Evolutionary conservation across 2,888 invertebrate genomes (phyloP).

Genomic region (Corythucha ciliata): DNA sequence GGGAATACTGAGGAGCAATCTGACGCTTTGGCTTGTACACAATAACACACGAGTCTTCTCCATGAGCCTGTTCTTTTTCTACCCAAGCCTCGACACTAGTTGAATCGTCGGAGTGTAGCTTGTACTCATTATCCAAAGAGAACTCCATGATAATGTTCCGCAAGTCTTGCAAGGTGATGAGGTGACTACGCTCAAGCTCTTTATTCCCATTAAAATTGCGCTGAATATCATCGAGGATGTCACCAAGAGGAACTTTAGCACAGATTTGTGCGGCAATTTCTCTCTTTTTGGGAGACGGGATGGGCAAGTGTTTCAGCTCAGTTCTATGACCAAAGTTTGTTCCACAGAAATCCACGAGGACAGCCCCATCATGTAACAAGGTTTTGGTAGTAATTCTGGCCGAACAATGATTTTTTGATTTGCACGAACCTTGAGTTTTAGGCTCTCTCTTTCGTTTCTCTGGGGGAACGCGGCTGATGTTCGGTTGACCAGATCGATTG

Average conservation of each 20-base stretch:
- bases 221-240: not conserved
- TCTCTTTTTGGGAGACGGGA: constrained; percentile 6
- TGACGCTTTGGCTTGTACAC: constrained; percentile 6
- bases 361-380: too few species aligned
- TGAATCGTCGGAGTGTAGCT: constrained; percentile 2
- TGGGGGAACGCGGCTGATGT: too few species aligned
- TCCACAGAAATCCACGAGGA: not conserved
- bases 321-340: constrained; percentile 13
- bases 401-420: too few species aligned
- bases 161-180: constrained; percentile 7
- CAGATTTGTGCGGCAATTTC: constrained; percentile 8
- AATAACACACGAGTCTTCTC: constrained; percentile 9
- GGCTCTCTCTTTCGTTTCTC: too few species aligned
- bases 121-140: constrained; percentile 10
- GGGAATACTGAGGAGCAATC: constrained; percentile 1
- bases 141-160: constrained; percentile 7
- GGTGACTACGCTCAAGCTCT: constrained; percentile 1
- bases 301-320: constrained; percentile 8
- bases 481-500: too few species aligned
- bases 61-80: not conserved
- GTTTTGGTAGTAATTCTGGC: too few species aligned
- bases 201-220: not conserved
- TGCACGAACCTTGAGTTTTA: too few species aligned
- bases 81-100: not conserved
- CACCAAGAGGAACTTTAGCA: constrained; percentile 14